Conservation (phyloP, 2,888 invertebrate genomes). For the Sepiola atlantica region DNA sequence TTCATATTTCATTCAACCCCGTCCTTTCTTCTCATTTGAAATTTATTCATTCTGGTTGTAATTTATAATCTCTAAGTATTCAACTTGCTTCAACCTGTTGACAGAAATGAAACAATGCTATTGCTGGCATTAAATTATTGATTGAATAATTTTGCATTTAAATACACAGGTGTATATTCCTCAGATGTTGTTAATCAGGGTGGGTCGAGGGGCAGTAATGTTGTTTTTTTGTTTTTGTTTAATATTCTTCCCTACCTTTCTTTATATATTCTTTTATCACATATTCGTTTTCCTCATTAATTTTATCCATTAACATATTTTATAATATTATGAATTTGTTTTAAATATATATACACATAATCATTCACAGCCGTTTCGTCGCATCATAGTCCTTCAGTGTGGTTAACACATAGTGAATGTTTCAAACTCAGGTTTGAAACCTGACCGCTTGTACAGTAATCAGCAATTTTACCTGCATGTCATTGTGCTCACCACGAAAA, state of each 20-base stretch:
- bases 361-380: background rate
- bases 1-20: background rate
- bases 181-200: background rate
- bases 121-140: background rate
- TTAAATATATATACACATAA: background rate
- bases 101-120: background rate
- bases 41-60: background rate
- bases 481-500: too few species aligned
- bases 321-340: background rate
- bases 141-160: background rate
- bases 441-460: too few species aligned
- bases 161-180: background rate
- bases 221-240: too few species aligned
- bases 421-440: too few species aligned
- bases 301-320: background rate
- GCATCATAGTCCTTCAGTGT: too few species aligned
- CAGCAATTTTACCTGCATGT: too few species aligned
- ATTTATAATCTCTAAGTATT: background rate
- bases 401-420: too few species aligned
- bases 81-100: conserved; percentile 19
- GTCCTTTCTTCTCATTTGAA: background rate
- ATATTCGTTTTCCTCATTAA: background rate
- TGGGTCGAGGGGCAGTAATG: too few species aligned
- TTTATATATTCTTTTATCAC: too few species aligned
- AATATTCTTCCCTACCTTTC: too few species aligned